Evolutionary conservation across 1,140 invertebrate genomes (phyloP).

Genomic region (Atta cephalotes): DNA sequence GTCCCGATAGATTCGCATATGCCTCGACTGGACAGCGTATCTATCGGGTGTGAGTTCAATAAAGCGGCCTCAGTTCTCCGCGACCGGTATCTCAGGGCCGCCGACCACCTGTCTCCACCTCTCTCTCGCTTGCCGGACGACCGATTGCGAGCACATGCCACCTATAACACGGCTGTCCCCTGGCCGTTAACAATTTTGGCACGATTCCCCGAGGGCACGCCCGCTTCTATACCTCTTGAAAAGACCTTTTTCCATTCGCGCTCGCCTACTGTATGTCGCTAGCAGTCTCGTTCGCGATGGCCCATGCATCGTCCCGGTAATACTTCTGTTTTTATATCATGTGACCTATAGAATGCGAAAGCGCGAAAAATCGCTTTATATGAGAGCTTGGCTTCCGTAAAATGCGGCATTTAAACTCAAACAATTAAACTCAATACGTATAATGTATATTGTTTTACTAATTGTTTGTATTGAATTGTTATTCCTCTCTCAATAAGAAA

Average conservation of each 20-base stretch:
- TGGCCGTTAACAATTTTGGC: constrained; percentile 76
- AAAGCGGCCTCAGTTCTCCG: constrained; percentile 57
- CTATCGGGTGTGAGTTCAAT: constrained; percentile 67
- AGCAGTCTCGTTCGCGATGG: constrained; percentile 2
- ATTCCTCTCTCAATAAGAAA: not conserved
- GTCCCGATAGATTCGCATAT: constrained; percentile 57
- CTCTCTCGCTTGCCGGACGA: constrained; percentile 51
- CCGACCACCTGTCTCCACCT: constrained; percentile 71
- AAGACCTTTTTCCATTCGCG: constrained; percentile 58
- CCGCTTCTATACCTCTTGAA: constrained; percentile 27
- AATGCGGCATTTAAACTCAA: not conserved
- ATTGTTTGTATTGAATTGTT: not conserved
- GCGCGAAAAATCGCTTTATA: not conserved
- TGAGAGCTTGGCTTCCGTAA: not conserved
- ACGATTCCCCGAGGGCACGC: constrained; percentile 66
- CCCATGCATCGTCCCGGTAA: constrained; percentile 10
- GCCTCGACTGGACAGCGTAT: constrained; percentile 46
- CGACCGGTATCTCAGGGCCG: constrained; percentile 72
- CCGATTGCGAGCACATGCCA: constrained; percentile 75
- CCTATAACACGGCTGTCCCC: constrained; percentile 73
- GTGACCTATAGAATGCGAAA: constrained; percentile 27
- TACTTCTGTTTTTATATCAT: constrained; percentile 25
- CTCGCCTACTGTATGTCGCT: constrained; percentile 64
- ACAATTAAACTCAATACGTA: not conserved
- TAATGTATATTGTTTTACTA: not conserved